Evolutionary conservation across 2,113 vertebrate species (phyloP).

Genomic region (Motacilla alba): DNA sequence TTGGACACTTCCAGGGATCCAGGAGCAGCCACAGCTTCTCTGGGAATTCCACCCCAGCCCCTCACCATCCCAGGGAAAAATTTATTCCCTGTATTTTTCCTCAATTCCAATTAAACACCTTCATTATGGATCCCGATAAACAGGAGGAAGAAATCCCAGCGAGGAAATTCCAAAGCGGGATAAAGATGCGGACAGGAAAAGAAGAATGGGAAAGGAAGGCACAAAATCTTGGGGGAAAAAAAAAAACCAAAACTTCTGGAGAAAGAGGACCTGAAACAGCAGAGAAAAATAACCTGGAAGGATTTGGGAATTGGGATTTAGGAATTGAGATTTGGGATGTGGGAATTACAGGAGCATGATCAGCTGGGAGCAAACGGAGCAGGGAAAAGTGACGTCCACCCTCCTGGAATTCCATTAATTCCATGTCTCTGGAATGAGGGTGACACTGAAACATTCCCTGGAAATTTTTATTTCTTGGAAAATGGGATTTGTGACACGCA

Average conservation of each 20-base stretch:
- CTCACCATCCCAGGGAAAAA: background rate
- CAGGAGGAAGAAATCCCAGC: background rate
- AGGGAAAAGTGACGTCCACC: too few species aligned
- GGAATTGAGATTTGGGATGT: background rate
- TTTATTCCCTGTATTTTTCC: background rate
- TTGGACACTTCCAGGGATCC: background rate
- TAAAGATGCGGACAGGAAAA: background rate
- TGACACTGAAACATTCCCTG: background rate
- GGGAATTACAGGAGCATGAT: background rate
- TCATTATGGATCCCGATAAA: rapidly evolving
- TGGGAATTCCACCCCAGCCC: background rate
- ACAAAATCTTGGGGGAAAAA: background rate
- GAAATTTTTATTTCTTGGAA: background rate
- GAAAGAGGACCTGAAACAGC: background rate
- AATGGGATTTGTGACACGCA: background rate
- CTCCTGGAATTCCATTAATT: background rate
- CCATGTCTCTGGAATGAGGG: background rate
- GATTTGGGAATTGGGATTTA: background rate
- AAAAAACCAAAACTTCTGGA: background rate
- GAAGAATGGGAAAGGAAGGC: background rate
- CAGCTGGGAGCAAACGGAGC: rapidly evolving
- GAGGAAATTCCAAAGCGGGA: rapidly evolving
- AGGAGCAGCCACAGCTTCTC: background rate
- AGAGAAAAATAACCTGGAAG: background rate
- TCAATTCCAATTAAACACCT: background rate